Evolutionary conservation across 1,140 invertebrate genomes (phyloP).

Genomic region (Stegodyphus dumicola): DNA sequence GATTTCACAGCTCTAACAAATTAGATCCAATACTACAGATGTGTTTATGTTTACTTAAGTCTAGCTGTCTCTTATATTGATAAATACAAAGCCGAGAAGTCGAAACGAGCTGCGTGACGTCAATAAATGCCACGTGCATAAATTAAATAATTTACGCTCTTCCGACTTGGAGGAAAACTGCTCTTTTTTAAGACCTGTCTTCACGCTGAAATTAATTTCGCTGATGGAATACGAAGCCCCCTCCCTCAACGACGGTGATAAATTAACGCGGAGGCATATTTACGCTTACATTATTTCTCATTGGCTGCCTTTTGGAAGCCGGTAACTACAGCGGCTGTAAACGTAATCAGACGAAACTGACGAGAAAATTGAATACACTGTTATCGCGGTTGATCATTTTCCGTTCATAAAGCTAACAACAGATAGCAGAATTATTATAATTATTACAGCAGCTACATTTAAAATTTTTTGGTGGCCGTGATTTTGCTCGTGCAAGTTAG

Average conservation of each 20-base stretch:
- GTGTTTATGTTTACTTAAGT: too few relatives aligned
- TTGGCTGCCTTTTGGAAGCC: conserved; percentile 7
- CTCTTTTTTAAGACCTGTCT: background rate
- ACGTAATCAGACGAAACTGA: too few relatives aligned
- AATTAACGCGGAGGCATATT: conserved; percentile 11
- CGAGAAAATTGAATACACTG: too few relatives aligned
- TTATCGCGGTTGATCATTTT: too few relatives aligned
- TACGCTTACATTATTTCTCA: conserved; percentile 6
- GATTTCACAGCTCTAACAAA: too few relatives aligned
- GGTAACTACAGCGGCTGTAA: background rate
- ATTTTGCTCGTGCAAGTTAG: too few relatives aligned
- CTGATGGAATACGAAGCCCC: background rate
- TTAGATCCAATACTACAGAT: too few relatives aligned
- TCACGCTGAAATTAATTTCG: conserved; percentile 18
- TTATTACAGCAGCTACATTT: too few relatives aligned
- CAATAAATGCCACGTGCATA: conserved; percentile 14
- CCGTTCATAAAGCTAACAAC: too few relatives aligned
- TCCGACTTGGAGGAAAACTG: background rate
- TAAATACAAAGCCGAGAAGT: background rate
- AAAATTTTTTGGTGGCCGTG: too few relatives aligned
- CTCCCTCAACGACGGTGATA: background rate
- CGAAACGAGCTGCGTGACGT: conserved; percentile 3
- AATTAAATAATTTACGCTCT: conserved; percentile 25
- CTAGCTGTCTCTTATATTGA: background rate
- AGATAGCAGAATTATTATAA: too few relatives aligned